Base-by-base conservation (phyloP, 2,888 invertebrate genomes). In the Diarsia rubi region DNA sequence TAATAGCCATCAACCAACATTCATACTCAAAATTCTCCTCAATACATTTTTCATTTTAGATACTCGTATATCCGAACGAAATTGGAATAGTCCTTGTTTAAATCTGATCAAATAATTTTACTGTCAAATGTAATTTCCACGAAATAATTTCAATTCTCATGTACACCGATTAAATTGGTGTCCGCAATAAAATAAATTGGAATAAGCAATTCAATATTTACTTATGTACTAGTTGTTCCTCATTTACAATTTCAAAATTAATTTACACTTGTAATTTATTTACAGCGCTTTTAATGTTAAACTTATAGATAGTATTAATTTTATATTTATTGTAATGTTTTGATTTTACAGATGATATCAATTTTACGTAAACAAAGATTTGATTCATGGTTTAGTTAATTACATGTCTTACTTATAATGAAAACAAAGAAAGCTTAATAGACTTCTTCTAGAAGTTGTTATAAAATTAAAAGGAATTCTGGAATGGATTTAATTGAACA, bases 201-300 rank as follows among this genome's bases (percentile, higher is more conserved):
- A 69, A 67, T 63, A 86, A 83, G 86, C 85, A 85, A 81, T 83
- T 81, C 71, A 79, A 76, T 75, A 78, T 78, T 77, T 75, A 75
- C 94, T 95, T 95, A 95, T 47, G n/a, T 65, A 31, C 95, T 96
- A 96, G 90, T 96, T 96, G 96, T 93, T 96, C 96, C 96, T 95
- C 96, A 92, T 94, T 94, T 94, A 95, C 93, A 94, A 91, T 91
- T 92, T 89, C 87, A 90, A 91, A 91, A 88, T 89, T 89, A 90
- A 84, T 88, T 85, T 89, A 91, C 65, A 86, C 85, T 81, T 81
- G 69, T 82, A 84, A 85, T 85, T 59, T 90, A 91, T 91, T 87
- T 91, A 92, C 90, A 91, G 78, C 74, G 73, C 42, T 81, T 76
- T 74, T 63, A 78, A 79, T 37, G 4, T 81, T 79, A 70, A 66